phyloP scores from a whole-genome alignment of 35 echinoderm and acorn worm genomes.

The Ophiothrix spiculata region DNA sequence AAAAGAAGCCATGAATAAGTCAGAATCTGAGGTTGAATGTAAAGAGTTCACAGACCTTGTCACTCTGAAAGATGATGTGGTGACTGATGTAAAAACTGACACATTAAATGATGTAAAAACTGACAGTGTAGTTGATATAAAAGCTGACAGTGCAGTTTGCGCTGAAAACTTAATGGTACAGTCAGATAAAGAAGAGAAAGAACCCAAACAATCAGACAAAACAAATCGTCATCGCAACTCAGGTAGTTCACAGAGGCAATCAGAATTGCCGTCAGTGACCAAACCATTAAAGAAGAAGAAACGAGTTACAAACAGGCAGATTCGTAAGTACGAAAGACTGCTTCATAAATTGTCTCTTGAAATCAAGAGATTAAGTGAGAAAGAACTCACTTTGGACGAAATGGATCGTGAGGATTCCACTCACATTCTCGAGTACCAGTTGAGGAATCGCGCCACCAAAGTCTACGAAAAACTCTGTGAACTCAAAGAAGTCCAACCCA shows the following conservation, averaged over 20 bases:
- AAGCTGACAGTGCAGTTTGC: too few relatives aligned
- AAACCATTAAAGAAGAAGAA: constrained; percentile 22
- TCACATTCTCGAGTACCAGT: constrained; percentile 58
- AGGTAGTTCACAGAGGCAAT: too few relatives aligned
- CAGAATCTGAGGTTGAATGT: neutral
- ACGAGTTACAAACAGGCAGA: constrained; percentile 17
- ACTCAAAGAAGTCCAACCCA: constrained; percentile 38
- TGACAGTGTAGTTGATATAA: too few relatives aligned
- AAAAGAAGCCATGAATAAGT: neutral
- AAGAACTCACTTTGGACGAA: constrained; percentile 70
- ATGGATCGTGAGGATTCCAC: constrained; percentile 52
- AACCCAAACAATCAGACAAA: too few relatives aligned
- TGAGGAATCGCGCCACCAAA: constrained; percentile 51
- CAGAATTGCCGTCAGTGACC: too few relatives aligned
- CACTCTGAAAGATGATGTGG: too few relatives aligned
- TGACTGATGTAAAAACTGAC: too few relatives aligned
- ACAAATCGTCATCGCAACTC: too few relatives aligned
- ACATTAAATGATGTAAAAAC: too few relatives aligned
- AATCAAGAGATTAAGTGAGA: constrained; percentile 62
- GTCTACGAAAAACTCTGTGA: constrained; percentile 65
- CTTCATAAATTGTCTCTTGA: constrained; percentile 52
- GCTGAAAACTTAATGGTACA: too few relatives aligned
- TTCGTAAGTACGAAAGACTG: constrained; percentile 46
- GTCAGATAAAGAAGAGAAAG: too few relatives aligned
- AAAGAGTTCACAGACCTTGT: too few relatives aligned